Evolutionary conservation across 2,113 vertebrate genomes (phyloP).

Genomic region (Tragelaphus strepsiceros): DNA sequence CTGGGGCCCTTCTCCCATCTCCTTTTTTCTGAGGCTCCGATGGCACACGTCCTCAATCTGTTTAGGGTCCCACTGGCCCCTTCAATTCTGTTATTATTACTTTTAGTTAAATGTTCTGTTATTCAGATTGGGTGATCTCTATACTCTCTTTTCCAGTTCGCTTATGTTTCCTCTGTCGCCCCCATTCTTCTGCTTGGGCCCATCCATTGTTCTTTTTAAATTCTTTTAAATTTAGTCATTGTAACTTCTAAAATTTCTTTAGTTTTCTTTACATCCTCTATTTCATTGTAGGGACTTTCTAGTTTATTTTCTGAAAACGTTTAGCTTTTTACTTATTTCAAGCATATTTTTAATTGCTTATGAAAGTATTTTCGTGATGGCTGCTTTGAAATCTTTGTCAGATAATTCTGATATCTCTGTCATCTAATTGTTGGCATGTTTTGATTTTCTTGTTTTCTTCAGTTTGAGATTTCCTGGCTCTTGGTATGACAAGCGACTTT

Average conservation of each 20-base stretch:
- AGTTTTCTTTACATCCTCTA: not conserved
- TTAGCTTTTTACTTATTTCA: not conserved
- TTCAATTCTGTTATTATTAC: not conserved
- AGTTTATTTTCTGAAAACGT: not conserved
- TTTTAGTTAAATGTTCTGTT: not conserved
- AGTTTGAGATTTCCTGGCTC: not conserved
- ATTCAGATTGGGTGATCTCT: not conserved
- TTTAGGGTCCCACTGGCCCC: rapidly evolving
- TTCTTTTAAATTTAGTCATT: not conserved
- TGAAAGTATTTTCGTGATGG: not conserved
- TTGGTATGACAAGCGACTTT: not conserved
- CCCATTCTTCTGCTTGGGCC: not conserved
- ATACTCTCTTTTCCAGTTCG: not conserved
- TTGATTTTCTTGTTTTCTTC: not conserved
- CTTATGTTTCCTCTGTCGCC: not conserved
- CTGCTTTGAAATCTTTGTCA: not conserved
- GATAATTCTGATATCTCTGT: not conserved
- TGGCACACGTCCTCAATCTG: not conserved
- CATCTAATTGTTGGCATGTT: not conserved
- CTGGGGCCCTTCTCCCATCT: not conserved
- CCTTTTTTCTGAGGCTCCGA: not conserved
- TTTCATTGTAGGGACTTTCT: not conserved
- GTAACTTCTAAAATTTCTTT: not conserved
- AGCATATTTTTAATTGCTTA: not conserved
- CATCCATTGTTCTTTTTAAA: not conserved